Base-by-base conservation (phyloP, 2,888 invertebrate species). In the Chrysolina haemoptera region DNA sequence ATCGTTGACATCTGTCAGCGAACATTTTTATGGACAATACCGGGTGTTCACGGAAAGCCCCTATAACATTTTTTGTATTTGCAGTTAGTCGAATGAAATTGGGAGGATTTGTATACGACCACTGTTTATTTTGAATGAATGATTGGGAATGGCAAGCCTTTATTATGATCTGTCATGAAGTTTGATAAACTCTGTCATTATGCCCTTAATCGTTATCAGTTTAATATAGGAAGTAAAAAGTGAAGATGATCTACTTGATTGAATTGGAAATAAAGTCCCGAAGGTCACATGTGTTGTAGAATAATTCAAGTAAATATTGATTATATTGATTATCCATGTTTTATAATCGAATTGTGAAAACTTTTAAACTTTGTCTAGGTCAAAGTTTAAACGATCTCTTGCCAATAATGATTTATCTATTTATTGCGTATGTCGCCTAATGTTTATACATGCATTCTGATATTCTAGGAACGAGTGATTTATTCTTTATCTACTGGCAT, bases 281-380 rank as follows among this genome's bases (percentile, higher is more conserved):
- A 62, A 68, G 68, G 68, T 62, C 41, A 11, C 68, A 68, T 68
- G 68, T 62, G 68, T 68, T 18, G 59, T 18, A 55, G 41, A 35
- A 27, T 6, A 27, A 59, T 14, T 59, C n/a, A 59, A 27, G 35
- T 59, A 59, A 59, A 59, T 59, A 59, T 59, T 27, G 59, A 59
- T 59, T 59, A 59, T 59, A 59, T 59, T 27, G 59, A 59, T 59
- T 59, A 59, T 59, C 8, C 27, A 59, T 59, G 35, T 59, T 59
- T 59, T n/a, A 27, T 59, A 27, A 59, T 59, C 4, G 12, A 46
- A 59, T 22, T 27, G 27, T 59, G 59, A 59, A 59, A 73, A 66
- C 69, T 69, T 73, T 65, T 48, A 68, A 74, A 68, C 68, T 68
- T 18, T 59, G 71, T 62, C 67, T 71, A 53, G 75, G 75, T 75